phyloP scores from a whole-genome alignment of 2,888 invertebrate species.

The Apodemia mormo region DNA sequence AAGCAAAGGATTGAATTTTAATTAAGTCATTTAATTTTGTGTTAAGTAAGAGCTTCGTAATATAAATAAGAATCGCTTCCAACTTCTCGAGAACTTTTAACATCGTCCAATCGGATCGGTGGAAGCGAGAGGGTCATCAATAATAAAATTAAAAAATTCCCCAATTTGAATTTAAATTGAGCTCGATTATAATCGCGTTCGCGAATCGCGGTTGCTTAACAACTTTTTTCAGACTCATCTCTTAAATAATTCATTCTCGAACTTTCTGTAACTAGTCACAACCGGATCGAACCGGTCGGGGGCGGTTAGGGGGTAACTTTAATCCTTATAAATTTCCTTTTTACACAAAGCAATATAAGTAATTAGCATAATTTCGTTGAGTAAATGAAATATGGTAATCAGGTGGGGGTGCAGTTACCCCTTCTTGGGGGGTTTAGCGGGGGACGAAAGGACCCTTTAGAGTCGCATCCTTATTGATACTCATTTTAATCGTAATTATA shows the following conservation, averaged over 20 bases:
- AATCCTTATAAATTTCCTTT: slow-evolving; percentile 83
- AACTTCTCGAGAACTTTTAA: slow-evolving; percentile 67
- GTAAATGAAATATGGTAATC: slow-evolving; percentile 83
- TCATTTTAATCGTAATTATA: slow-evolving; percentile 79
- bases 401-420: slow-evolving; percentile 66
- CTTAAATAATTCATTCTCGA: slow-evolving; percentile 70
- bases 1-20: slow-evolving; percentile 25
- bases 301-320: slow-evolving; percentile 68
- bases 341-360: slow-evolving; percentile 83
- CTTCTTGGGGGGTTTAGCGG: slow-evolving; percentile 62
- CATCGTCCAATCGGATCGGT: slow-evolving; percentile 64
- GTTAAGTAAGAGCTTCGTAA: slow-evolving; percentile 29
- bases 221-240: slow-evolving; percentile 60
- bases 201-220: slow-evolving; percentile 67
- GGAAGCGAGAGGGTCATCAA: slow-evolving; percentile 69
- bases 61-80: slow-evolving; percentile 62
- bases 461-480: slow-evolving; percentile 78
- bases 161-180: slow-evolving; percentile 81
- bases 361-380: slow-evolving; percentile 83
- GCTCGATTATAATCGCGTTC: slow-evolving; percentile 76
- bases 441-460: slow-evolving; percentile 57
- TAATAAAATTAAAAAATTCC: slow-evolving; percentile 79
- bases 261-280: slow-evolving; percentile 63
- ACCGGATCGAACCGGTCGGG: slow-evolving; percentile 53
- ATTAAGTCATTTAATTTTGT: slow-evolving; percentile 32